Evolutionary conservation across 2,888 invertebrate species (phyloP).

Genomic region (Netelia fuscicornis): DNA sequence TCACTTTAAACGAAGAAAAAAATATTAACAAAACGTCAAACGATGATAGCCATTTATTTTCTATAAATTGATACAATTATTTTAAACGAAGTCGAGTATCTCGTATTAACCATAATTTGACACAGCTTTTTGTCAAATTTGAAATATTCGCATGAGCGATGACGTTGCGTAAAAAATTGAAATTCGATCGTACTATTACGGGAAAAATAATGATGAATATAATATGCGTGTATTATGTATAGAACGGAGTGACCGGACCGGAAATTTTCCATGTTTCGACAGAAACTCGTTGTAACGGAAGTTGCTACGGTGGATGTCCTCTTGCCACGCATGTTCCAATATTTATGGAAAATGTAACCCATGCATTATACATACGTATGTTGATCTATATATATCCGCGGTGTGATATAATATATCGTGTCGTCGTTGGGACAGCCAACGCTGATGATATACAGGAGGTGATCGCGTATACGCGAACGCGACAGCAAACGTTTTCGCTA

Average conservation of each 20-base stretch:
- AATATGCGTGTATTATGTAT: slow-evolving; percentile 11
- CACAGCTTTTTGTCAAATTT: no score
- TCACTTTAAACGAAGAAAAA: no score
- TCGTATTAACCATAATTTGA: no score
- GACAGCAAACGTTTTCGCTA: slow-evolving; percentile 51
- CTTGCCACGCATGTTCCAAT: slow-evolving; percentile 47
- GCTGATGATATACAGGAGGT: background rate
- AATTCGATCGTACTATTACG: background rate
- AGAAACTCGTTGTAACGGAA: slow-evolving; percentile 39
- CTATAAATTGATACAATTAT: no score
- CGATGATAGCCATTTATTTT: no score
- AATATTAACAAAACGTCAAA: no score
- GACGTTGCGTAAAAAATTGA: no score
- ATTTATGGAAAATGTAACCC: slow-evolving; percentile 63
- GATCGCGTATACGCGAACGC: slow-evolving; percentile 22
- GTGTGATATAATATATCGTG: slow-evolving; percentile 26
- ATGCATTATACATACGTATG: background rate
- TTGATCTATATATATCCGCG: slow-evolving; percentile 27
- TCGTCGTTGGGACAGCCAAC: slow-evolving; percentile 27
- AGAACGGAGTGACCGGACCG: slow-evolving; percentile 20
- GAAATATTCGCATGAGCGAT: no score
- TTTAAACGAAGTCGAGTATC: no score
- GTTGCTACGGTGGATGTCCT: slow-evolving; percentile 14
- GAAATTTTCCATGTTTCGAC: slow-evolving; percentile 56
- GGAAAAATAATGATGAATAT: background rate